A percentile compares a stretch with the other conserved stretches of the same genome.
Conservation (phyloP, 2,888 invertebrate genomes). For the Desoria tigrina region DNA sequence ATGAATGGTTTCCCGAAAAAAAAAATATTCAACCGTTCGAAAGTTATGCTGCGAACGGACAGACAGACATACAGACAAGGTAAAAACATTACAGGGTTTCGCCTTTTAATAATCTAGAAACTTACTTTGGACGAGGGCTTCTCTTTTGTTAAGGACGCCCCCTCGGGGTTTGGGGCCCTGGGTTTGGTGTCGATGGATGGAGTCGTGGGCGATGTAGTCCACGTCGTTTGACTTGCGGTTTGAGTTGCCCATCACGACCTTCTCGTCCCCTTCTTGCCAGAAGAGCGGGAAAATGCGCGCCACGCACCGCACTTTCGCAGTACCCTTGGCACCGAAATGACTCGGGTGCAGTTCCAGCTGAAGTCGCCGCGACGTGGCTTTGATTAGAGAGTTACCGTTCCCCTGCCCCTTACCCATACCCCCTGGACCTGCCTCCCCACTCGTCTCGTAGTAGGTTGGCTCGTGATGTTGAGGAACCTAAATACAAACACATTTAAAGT, state of each 20-base stretch:
- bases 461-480: not conserved
- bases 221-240: constrained; percentile 17
- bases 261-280: constrained; percentile 45
- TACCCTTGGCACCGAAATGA: constrained; percentile 45
- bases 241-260: not conserved
- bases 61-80: no score
- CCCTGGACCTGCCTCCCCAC: not conserved
- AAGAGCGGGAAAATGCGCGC: constrained; percentile 44
- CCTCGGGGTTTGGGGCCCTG: not conserved
- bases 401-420: no score
- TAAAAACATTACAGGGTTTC: no score
- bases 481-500: no score
- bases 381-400: not conserved
- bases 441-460: not conserved
- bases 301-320: constrained; percentile 44
- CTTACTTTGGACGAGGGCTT: constrained; percentile 17
- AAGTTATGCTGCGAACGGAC: no score
- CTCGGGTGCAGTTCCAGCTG: constrained; percentile 32
- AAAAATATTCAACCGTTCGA: no score
- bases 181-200: not conserved
- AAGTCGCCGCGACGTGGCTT: constrained; percentile 36
- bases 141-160: constrained; percentile 6
- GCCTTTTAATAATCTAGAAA: not conserved
- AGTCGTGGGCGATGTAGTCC: constrained; percentile 7
- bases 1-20: no score